These are phyloP conservation scores for Rhegmatorhina hoffmannsi DNA, from an alignment of 2,113 vertebrate species.

Conservation along the genomic window DNA sequence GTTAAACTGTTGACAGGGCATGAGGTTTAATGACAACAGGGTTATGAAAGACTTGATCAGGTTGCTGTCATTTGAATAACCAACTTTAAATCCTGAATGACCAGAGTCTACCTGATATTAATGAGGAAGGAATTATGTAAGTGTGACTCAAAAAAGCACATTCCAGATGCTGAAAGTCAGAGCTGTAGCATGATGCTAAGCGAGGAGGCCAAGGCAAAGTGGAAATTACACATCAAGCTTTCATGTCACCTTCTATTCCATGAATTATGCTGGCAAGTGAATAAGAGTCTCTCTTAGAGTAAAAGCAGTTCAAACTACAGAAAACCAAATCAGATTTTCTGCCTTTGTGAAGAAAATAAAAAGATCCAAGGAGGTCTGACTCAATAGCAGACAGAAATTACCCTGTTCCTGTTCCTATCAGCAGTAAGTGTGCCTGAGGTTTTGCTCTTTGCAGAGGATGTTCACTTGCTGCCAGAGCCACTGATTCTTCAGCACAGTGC, in stretches of 20 bases:
- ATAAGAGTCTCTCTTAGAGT: neutral
- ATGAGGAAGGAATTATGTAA: neutral
- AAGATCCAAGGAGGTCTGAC: neutral
- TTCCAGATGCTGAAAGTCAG: neutral
- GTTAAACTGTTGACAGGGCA: neutral
- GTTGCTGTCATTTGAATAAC: neutral
- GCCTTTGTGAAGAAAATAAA: neutral
- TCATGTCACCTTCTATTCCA: neutral
- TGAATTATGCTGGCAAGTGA: neutral
- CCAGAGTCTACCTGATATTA: neutral
- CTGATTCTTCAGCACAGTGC: neutral
- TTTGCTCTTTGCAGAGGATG: neutral
- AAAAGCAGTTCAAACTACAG: neutral
- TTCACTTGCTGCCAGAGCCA: neutral
- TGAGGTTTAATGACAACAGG: neutral
- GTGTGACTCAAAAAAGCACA: neutral
- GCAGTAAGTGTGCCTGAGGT: neutral
- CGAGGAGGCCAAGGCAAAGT: neutral
- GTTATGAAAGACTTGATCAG: constrained; percentile 36
- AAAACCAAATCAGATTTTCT: neutral
- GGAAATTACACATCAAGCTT: neutral
- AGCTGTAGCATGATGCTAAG: neutral
- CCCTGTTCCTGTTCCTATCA: neutral
- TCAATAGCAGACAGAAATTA: neutral
- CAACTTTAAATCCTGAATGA: neutral